These are phyloP conservation scores for Moxostoma hubbsi DNA, from an alignment of 2,797 vertebrate species.

Conservation along the genomic window DNA sequence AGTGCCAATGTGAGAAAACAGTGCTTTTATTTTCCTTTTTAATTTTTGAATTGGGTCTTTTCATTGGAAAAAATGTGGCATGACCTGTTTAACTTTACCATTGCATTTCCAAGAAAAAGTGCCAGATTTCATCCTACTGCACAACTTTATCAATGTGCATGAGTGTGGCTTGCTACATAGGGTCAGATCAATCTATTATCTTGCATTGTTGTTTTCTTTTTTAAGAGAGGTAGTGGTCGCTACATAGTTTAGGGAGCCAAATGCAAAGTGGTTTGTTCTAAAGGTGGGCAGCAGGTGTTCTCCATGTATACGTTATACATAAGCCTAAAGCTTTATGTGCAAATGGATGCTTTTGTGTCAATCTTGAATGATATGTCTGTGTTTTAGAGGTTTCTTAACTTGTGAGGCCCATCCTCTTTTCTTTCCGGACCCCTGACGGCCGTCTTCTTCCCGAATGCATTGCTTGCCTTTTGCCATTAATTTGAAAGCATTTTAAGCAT, in stretches of 20 bases:
- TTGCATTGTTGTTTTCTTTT: too few relatives aligned
- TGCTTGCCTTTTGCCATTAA: constrained; percentile 60
- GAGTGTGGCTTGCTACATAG: too few relatives aligned
- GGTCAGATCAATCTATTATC: not conserved
- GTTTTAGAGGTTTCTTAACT: constrained; percentile 68
- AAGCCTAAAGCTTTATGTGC: constrained; percentile 75
- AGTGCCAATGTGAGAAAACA: constrained; percentile 4
- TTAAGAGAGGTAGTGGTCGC: not conserved
- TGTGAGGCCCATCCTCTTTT: constrained; percentile 63
- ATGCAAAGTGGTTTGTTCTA: constrained; percentile 72
- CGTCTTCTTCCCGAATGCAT: constrained; percentile 59
- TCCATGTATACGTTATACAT: constrained; percentile 73
- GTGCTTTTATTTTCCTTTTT: too few relatives aligned
- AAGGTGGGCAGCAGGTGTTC: constrained; percentile 66
- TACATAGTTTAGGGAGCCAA: constrained; percentile 57
- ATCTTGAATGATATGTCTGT: constrained; percentile 45
- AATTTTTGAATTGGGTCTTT: not conserved
- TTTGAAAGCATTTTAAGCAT: constrained; percentile 70
- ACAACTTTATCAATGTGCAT: not conserved
- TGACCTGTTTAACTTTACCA: constrained; percentile 2
- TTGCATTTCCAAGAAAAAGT: constrained; percentile 25
- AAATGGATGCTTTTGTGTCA: constrained; percentile 67
- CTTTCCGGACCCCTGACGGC: constrained; percentile 41
- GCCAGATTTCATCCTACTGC: constrained; percentile 6
- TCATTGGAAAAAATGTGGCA: not conserved